These are phyloP conservation scores for Pipistrellus nathusii DNA, from an alignment of 2,797 vertebrate species.

Conservation along the genomic window DNA sequence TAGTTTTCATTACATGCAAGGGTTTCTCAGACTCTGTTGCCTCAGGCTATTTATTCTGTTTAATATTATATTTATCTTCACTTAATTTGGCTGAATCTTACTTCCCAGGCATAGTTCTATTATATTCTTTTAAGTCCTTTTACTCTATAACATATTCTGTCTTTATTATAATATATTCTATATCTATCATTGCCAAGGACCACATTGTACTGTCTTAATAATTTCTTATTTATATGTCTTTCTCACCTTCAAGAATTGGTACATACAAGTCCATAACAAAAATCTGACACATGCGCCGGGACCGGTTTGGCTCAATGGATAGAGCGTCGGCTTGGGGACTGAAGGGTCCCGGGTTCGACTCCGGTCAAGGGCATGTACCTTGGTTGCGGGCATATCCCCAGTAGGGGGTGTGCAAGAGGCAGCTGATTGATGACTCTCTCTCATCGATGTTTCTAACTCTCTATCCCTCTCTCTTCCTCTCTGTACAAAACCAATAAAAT, in stretches of 20 bases:
- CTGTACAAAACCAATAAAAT: too few species aligned
- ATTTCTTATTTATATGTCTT: not conserved
- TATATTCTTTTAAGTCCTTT: not conserved
- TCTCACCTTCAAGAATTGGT: not conserved
- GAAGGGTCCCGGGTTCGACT: too few species aligned
- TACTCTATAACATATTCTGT: not conserved
- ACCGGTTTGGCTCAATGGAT: too few species aligned
- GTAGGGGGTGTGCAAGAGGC: too few species aligned
- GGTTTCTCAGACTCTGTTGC: not conserved
- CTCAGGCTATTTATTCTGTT: not conserved
- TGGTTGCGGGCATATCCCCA: too few species aligned
- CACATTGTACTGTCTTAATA: not conserved
- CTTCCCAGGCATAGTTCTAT: not conserved
- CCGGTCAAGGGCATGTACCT: too few species aligned
- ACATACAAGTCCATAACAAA: not conserved
- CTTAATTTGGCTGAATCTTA: not conserved
- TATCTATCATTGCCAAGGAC: not conserved
- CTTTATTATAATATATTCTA: not conserved
- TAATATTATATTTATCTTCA: not conserved
- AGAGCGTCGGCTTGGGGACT: too few species aligned
- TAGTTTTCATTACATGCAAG: not conserved
- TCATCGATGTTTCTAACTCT: too few species aligned
- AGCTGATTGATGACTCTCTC: too few species aligned
- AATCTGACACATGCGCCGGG: not conserved
- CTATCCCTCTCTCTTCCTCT: too few species aligned